phyloP scores from a whole-genome alignment of 2,113 vertebrate species.

The Macrotis lagotis region DNA sequence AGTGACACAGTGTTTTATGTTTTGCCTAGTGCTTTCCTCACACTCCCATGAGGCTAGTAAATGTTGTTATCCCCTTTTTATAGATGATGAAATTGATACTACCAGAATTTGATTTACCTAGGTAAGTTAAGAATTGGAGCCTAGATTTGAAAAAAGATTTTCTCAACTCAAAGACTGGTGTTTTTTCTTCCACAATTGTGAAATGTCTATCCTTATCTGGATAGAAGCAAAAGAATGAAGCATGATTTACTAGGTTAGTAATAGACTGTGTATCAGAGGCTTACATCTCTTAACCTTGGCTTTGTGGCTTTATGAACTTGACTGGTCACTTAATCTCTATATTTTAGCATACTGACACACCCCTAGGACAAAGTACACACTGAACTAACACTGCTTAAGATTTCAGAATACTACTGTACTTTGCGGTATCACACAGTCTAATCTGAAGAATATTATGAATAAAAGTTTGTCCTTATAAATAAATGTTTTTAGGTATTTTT shows the following conservation, averaged over 20 bases:
- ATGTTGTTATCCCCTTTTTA: background rate
- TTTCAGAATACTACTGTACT: background rate
- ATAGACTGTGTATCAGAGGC: background rate
- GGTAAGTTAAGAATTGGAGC: background rate
- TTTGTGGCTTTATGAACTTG: background rate
- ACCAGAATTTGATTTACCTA: background rate
- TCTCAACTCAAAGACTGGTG: background rate
- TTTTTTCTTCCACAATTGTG: background rate
- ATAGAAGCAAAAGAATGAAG: background rate
- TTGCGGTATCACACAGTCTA: background rate
- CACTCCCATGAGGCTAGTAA: background rate
- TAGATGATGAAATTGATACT: background rate
- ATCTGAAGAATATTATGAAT: conserved; percentile 27
- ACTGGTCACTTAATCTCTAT: conserved; percentile 3
- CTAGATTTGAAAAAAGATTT: background rate
- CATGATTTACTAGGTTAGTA: background rate
- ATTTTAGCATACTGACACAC: background rate
- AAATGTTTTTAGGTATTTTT: conserved; percentile 8
- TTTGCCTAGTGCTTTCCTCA: background rate
- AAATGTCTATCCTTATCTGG: background rate
- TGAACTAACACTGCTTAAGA: background rate
- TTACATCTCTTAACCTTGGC: background rate
- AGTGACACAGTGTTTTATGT: background rate
- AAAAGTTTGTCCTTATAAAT: conserved; percentile 22
- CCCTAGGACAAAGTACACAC: background rate